A percentile compares a stretch with the other conserved stretches of the same genome.
These are phyloP conservation scores for Caenorhabditis remanei DNA, from an alignment of 1,140 invertebrate species.

Conservation along the genomic window DNA sequence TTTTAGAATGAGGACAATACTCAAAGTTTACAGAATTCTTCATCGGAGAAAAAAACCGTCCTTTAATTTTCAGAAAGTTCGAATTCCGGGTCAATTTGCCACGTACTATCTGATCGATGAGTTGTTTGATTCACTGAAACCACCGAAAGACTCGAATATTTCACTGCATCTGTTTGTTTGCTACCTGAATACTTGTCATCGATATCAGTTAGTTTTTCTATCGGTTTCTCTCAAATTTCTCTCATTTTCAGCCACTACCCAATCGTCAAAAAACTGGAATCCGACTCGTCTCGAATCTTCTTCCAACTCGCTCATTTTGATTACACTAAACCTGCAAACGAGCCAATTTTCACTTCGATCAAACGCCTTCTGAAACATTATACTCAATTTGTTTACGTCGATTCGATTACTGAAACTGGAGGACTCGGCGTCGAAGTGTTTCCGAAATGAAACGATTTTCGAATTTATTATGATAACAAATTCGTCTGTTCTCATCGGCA, in stretches of 20 bases:
- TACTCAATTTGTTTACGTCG: conserved; percentile 19
- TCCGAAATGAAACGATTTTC: not conserved
- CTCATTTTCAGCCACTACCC: conserved; percentile 20
- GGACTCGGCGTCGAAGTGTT: not conserved
- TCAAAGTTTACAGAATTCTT: no score
- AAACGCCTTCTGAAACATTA: conserved; percentile 25
- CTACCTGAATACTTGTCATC: not conserved
- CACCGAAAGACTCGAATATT: conserved; percentile 16
- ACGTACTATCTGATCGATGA: conserved; percentile 13
- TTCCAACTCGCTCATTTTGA: not conserved
- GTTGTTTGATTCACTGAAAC: not conserved
- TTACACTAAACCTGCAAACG: not conserved
- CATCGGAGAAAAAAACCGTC: no score
- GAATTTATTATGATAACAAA: not conserved
- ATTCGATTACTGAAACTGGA: conserved; percentile 10
- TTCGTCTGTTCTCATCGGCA: not conserved
- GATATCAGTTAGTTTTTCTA: not conserved
- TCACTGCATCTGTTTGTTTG: conserved; percentile 2
- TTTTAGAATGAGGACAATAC: no score
- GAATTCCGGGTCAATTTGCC: not conserved
- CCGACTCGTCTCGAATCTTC: not conserved
- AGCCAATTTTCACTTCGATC: conserved; percentile 14
- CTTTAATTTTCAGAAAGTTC: conserved; percentile 1
- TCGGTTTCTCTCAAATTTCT: no score
- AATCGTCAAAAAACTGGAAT: not conserved